Conservation (phyloP, 2,797 vertebrate genomes). For the Centropyge bicolor region DNA sequence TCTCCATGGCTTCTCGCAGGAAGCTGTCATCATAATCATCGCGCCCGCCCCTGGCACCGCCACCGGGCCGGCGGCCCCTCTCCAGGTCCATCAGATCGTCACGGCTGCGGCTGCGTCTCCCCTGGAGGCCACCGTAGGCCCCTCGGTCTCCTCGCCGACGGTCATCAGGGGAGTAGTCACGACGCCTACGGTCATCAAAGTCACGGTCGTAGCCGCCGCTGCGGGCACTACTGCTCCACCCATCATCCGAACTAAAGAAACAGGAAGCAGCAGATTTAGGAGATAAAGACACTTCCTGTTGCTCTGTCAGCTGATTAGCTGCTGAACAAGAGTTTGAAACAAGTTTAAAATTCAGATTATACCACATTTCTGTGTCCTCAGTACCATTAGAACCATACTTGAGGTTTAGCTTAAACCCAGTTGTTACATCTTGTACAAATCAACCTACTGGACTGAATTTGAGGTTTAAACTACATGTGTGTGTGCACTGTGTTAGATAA, state of each 20-base stretch:
- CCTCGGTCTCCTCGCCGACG: slow-evolving; percentile 61
- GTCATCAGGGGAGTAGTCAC: slow-evolving; percentile 81
- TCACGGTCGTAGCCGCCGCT: slow-evolving; percentile 73
- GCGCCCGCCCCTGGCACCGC: slow-evolving; percentile 49
- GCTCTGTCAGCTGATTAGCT: not conserved
- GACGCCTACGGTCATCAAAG: slow-evolving; percentile 75
- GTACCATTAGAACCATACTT: not conserved
- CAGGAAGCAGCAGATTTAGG: not conserved
- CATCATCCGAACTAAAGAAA: slow-evolving; percentile 82
- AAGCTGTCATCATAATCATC: slow-evolving; percentile 87
- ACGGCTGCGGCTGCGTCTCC: slow-evolving; percentile 87
- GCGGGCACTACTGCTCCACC: slow-evolving; percentile 81
- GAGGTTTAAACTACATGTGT: not conserved
- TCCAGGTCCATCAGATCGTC: slow-evolving; percentile 90
- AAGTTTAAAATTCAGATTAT: not conserved
- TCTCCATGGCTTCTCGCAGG: slow-evolving; percentile 89
- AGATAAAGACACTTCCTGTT: not conserved
- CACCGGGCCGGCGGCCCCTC: slow-evolving; percentile 58
- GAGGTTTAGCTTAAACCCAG: not conserved
- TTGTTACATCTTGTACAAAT: not conserved
- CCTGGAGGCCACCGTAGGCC: slow-evolving; percentile 65
- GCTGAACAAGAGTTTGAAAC: not conserved
- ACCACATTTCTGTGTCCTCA: not conserved
- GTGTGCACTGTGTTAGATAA: not conserved
- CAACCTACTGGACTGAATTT: not conserved